A percentile compares a stretch with the other conserved stretches of the same genome.
These are phyloP conservation scores for Tribolium freemani DNA, from an alignment of 2,888 invertebrate genomes.

Conservation along the genomic window DNA sequence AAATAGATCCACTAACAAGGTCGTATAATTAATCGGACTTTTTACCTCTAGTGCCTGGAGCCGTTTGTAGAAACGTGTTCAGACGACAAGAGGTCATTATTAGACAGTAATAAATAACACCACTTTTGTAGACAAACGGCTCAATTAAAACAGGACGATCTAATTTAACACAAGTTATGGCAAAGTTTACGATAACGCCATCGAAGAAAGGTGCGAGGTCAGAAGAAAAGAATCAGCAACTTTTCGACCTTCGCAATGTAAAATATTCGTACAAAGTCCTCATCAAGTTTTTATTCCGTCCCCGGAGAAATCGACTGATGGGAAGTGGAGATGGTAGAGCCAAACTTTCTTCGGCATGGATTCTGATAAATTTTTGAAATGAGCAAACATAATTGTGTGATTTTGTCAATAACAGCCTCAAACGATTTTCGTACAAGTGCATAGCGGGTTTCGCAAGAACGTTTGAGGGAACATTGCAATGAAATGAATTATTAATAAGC, in stretches of 20 bases:
- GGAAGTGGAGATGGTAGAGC: background rate
- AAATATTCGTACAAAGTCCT: constrained; percentile 19
- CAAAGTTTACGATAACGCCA: background rate
- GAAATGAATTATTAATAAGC: too few relatives aligned
- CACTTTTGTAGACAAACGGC: constrained; percentile 12
- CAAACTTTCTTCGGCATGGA: constrained; percentile 4
- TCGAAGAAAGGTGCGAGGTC: background rate
- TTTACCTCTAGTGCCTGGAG: constrained; percentile 3
- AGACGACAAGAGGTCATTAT: constrained; percentile 4
- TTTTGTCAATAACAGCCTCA: background rate
- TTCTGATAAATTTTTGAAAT: constrained; percentile 15
- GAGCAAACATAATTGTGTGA: background rate
- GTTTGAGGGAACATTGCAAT: too few relatives aligned
- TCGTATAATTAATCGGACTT: constrained; percentile 26
- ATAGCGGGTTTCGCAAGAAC: too few relatives aligned
- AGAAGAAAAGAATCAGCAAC: background rate
- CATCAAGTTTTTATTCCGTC: constrained; percentile 31
- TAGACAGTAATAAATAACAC: constrained; percentile 7
- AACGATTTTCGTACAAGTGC: too few relatives aligned
- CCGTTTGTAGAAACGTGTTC: background rate
- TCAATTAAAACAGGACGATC: constrained; percentile 11
- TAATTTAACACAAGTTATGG: background rate
- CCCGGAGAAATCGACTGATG: constrained; percentile 32
- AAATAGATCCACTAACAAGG: constrained; percentile 30
- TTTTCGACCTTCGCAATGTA: constrained; percentile 8